These are phyloP conservation scores for Drosophila setosimentum DNA, from an alignment of 2,888 invertebrate species.

Conservation along the genomic window DNA sequence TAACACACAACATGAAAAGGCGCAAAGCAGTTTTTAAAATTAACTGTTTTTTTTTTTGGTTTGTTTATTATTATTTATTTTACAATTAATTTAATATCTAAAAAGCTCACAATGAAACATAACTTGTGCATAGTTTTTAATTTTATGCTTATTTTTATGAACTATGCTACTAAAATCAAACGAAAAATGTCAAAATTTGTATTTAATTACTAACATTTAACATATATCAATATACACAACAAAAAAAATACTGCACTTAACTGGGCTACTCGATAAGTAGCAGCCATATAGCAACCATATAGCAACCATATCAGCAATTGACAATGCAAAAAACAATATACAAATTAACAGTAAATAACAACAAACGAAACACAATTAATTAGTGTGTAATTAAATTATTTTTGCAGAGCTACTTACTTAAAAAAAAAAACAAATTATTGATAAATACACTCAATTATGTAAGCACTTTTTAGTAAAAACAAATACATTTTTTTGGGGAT, in stretches of 20 bases:
- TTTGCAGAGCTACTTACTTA: slow-evolving; percentile 57
- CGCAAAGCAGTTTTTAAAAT: slow-evolving; percentile 18
- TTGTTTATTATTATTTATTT: slow-evolving; percentile 44
- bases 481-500: slow-evolving; percentile 9
- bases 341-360: slow-evolving; percentile 30
- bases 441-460: slow-evolving; percentile 26
- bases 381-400: slow-evolving; percentile 44
- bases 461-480: slow-evolving; percentile 3
- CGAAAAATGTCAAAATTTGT: slow-evolving; percentile 28
- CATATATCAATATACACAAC: slow-evolving; percentile 1
- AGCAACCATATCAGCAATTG: slow-evolving; percentile 69
- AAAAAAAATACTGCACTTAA: slow-evolving; percentile 37
- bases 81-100: slow-evolving; percentile 33
- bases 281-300: slow-evolving; percentile 51
- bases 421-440: slow-evolving; percentile 18
- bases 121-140: slow-evolving; percentile 21
- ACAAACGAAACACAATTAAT: slow-evolving; percentile 23
- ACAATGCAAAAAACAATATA: slow-evolving; percentile 61
- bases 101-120: slow-evolving; percentile 34
- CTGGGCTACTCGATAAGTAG: slow-evolving; percentile 23
- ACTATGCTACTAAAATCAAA: slow-evolving; percentile 34
- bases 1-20: slow-evolving; percentile 25
- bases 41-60: slow-evolving; percentile 10
- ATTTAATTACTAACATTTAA: slow-evolving; percentile 11
- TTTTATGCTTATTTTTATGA: slow-evolving; percentile 28